Percentiles rank a stretch among this genome's conserved stretches.
Conservation (phyloP, 2,888 invertebrate genomes). For the Ophioninae sp. region DNA sequence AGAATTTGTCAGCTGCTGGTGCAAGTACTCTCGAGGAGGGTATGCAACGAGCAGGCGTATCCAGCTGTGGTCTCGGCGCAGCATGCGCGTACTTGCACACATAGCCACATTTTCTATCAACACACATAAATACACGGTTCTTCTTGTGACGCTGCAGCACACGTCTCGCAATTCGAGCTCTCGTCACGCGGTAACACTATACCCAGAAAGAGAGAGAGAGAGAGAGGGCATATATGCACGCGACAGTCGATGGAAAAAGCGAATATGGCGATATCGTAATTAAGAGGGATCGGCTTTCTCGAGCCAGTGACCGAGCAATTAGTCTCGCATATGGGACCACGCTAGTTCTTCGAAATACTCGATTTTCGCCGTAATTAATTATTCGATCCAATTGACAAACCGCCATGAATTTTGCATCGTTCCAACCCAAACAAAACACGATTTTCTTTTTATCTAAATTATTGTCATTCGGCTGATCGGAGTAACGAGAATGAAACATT, state of each 20-base stretch:
- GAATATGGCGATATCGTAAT: conserved; percentile 54
- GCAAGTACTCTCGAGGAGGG: conserved; percentile 59
- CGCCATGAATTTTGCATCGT: too few relatives aligned
- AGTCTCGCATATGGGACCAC: conserved; percentile 43
- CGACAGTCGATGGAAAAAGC: conserved; percentile 51
- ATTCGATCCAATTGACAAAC: conserved; percentile 2
- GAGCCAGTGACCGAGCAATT: conserved; percentile 41
- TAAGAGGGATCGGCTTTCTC: conserved; percentile 53
- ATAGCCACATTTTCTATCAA: not conserved
- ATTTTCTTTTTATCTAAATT: too few relatives aligned
- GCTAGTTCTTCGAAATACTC: conserved; percentile 18
- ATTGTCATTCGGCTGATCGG: too few relatives aligned
- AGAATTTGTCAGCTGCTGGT: conserved; percentile 67
- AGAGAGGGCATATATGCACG: not conserved
- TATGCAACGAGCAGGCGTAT: conserved; percentile 50
- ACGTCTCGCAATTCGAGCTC: conserved; percentile 59
- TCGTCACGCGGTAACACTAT: conserved; percentile 43
- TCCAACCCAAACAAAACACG: too few relatives aligned
- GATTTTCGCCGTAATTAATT: not conserved
- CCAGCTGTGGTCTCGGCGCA: conserved; percentile 56
- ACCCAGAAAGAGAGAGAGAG: not conserved
- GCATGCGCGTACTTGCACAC: conserved; percentile 28
- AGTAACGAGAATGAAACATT: too few relatives aligned
- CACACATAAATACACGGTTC: conserved; percentile 18
- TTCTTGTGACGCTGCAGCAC: conserved; percentile 40